A percentile compares a stretch with the other conserved stretches of the same genome.
phyloP scores from a whole-genome alignment of 1,140 invertebrate genomes.

The Vanessa atalanta region DNA sequence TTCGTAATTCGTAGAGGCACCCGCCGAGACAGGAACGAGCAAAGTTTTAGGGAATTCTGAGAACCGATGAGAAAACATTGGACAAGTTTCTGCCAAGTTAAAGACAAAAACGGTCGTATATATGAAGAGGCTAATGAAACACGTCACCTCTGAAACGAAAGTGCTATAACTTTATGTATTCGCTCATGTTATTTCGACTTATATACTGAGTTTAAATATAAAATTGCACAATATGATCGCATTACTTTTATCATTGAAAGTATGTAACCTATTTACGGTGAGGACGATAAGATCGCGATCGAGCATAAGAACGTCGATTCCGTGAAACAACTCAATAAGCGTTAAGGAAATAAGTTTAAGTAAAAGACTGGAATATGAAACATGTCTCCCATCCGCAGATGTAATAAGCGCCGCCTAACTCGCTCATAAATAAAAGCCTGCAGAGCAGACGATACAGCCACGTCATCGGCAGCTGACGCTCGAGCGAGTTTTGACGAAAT shows the following conservation, averaged over 20 bases:
- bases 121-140: slow-evolving; percentile 56
- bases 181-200: too few species aligned
- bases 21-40: slow-evolving; percentile 64
- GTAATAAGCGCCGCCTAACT: slow-evolving; percentile 70
- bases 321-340: slow-evolving; percentile 60
- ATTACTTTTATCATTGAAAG: too few species aligned
- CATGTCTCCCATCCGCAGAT: slow-evolving; percentile 57
- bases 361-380: slow-evolving; percentile 52
- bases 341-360: slow-evolving; percentile 48
- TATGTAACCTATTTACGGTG: too few species aligned
- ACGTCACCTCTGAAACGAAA: slow-evolving; percentile 4
- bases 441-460: slow-evolving; percentile 57
- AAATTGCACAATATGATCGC: not conserved
- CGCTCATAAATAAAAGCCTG: slow-evolving; percentile 69
- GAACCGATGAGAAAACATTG: slow-evolving; percentile 72
- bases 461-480: slow-evolving; percentile 68
- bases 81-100: slow-evolving; percentile 61
- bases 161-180: not conserved
- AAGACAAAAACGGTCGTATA: slow-evolving; percentile 67
- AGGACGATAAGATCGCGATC: not conserved
- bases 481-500: slow-evolving; percentile 51
- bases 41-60: slow-evolving; percentile 66
- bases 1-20: slow-evolving; percentile 62
- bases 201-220: too few species aligned
- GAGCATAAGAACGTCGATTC: slow-evolving; percentile 49